A percentile compares a stretch with the other conserved stretches of the same genome.
These are phyloP conservation scores for Pangasius macronema DNA, from an alignment of 2,797 vertebrate genomes.

Conservation along the genomic window DNA sequence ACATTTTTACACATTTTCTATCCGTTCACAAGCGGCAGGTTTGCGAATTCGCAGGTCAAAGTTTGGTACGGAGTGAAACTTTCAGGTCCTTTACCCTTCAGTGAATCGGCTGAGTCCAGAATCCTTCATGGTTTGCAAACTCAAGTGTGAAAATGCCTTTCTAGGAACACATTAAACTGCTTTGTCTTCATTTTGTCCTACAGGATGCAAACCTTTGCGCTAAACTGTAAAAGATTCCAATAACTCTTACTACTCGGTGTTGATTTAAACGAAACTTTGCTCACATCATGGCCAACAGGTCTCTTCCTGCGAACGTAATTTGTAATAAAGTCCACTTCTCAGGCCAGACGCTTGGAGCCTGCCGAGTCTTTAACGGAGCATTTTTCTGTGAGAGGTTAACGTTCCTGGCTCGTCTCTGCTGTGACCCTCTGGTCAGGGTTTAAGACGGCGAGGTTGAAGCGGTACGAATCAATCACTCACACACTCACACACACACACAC, in stretches of 20 bases:
- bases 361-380: neutral
- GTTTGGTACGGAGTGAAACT: neutral
- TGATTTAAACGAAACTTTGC: too few relatives aligned
- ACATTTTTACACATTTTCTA: neutral
- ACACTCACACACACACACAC: slow-evolving; percentile 36
- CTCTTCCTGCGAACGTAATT: neutral
- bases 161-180: neutral
- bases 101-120: neutral
- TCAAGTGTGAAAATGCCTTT: neutral
- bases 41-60: neutral
- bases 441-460: slow-evolving; percentile 45
- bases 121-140: neutral
- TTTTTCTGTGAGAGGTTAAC: slow-evolving; percentile 39
- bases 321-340: neutral
- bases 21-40: neutral
- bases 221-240: neutral
- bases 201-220: neutral
- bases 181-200: neutral
- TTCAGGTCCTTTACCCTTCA: neutral
- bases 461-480: slow-evolving; percentile 56
- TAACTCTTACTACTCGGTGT: neutral
- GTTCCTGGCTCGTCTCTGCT: slow-evolving; percentile 34
- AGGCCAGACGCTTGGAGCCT: slow-evolving; percentile 26
- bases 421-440: slow-evolving; percentile 49
- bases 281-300: neutral